Evolutionary conservation across 2,888 invertebrate genomes (phyloP), one percentile per base, ranked within the genome.

Genomic region (Anodontia alba): DNA sequence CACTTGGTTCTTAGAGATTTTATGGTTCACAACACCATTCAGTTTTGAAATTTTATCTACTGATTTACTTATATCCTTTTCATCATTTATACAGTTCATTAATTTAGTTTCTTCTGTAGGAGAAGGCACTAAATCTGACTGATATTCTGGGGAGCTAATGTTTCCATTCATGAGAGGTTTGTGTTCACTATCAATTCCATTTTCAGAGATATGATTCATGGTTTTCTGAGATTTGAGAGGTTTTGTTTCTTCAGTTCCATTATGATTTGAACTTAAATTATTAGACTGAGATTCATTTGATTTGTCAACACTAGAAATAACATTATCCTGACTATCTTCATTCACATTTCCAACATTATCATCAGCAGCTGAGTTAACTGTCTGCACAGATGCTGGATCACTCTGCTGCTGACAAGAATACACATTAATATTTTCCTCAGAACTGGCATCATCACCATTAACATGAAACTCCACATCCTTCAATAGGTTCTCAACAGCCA

Each of bases 11-110:
- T 75, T 84, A 51, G 84, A 78, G 51, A 86, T 81, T 51, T 88
- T 75, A 82, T 91, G 91, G 83, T 90, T 88, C 33, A 87, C 81
- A 77, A 91, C 81, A 57, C 91, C 91, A 83, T 91, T 91, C 69
- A 91, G 81, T 78, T 84, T 88, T 31, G 80, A 71, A 54, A 84
- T 57, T 77, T 87, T 87, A 72, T 89, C 87, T 31, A 87, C 31
- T 51, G 81, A 69, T 81, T 83, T 85, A 29, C 43, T 78, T 36
- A 76, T 78, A 20, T 76, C 70, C 36, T 71, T 73, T 66, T 80
- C 84, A 15, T 82, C 81, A 75, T 70, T 73, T 51, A 82, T 79
- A 42, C 86, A 83, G 78, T 84, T 83, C 69, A 82, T 80, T 81
- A 84, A 74, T 77, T 81, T 81, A 38, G 80, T 79, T 57, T 86